phyloP scores from a whole-genome alignment of 2,888 invertebrate species.

The Ennomos quercinarius region DNA sequence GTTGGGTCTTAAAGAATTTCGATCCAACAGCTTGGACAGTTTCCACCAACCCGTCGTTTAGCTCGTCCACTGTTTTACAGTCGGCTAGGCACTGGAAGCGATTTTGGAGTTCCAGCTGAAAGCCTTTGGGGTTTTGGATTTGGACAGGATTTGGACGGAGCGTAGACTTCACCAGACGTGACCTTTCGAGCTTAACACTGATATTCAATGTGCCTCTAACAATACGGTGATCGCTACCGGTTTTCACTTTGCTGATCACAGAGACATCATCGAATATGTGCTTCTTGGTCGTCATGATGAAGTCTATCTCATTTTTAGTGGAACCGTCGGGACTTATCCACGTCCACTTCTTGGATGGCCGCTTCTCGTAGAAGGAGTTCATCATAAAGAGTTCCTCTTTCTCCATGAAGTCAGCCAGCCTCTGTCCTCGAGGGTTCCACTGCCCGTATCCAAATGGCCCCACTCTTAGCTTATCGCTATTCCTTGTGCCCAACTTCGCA shows the following conservation, averaged over 20 bases:
- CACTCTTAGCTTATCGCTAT: no score
- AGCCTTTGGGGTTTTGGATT: no score
- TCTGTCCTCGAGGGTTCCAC: constrained; percentile 1
- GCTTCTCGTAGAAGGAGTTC: constrained; percentile 14
- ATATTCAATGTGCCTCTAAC: not conserved
- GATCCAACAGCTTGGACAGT: not conserved
- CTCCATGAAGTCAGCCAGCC: constrained; percentile 13
- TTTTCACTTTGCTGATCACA: not conserved
- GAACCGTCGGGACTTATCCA: no score
- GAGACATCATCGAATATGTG: not conserved
- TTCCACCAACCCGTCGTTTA: not conserved
- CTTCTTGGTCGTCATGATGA: not conserved
- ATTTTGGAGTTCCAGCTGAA: no score
- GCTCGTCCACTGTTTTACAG: not conserved
- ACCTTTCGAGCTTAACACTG: not conserved
- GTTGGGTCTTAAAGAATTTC: not conserved
- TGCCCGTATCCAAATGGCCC: no score
- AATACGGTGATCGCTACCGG: not conserved
- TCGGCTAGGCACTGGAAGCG: not conserved
- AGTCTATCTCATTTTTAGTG: not conserved
- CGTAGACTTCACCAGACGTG: not conserved
- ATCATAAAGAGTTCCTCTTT: constrained; percentile 18
- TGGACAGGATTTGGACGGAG: not conserved
- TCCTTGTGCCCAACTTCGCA: no score
- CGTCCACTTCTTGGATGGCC: not conserved